Conservation (phyloP, 1,140 invertebrate species). For the Acromyrmex echinatior region DNA sequence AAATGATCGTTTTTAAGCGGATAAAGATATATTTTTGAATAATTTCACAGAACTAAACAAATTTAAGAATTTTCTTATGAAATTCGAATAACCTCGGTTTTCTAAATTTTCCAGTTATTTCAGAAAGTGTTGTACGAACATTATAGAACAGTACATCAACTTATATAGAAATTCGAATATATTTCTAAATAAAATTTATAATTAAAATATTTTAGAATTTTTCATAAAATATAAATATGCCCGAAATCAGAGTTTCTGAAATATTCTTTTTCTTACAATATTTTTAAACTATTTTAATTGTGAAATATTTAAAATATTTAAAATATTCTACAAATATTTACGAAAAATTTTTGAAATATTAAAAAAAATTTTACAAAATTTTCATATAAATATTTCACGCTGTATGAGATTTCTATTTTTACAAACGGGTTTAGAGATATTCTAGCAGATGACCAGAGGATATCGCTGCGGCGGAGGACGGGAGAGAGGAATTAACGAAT, state of each 20-base stretch:
- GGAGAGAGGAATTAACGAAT: conserved; percentile 48
- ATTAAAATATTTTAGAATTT: too few species aligned
- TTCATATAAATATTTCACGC: too few species aligned
- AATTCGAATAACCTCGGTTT: not conserved
- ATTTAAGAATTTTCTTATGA: not conserved
- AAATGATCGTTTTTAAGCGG: not conserved
- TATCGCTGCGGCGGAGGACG: too few species aligned
- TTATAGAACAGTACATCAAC: not conserved
- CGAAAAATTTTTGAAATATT: too few species aligned
- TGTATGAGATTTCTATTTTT: not conserved
- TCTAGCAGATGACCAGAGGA: not conserved
- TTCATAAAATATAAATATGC: too few species aligned
- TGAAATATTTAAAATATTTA: too few species aligned
- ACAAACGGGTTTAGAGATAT: conserved; percentile 2
- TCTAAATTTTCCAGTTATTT: not conserved
- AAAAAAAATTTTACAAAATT: too few species aligned
- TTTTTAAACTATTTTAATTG: too few species aligned
- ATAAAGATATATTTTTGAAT: not conserved
- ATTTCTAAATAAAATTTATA: too few species aligned
- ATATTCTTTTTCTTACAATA: too few species aligned
- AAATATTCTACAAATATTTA: too few species aligned
- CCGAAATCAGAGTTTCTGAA: too few species aligned
- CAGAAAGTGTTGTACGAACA: not conserved
- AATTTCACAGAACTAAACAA: not conserved
- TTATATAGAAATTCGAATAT: not conserved